phyloP scores from a whole-genome alignment of 2,888 invertebrate species.

The Athalia rosae region DNA sequence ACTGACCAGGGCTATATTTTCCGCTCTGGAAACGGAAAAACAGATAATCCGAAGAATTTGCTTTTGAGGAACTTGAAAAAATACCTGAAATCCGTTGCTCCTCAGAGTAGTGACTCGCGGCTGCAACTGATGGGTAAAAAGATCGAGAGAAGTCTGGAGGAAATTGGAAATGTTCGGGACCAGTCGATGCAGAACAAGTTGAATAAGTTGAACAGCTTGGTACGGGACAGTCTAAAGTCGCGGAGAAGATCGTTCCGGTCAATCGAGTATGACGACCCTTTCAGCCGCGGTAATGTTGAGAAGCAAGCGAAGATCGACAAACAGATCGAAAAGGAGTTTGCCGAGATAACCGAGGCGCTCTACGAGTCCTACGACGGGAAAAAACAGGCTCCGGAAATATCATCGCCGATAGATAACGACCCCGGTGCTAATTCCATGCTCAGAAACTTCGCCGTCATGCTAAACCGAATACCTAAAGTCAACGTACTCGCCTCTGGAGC shows the following conservation, averaged over 20 bases:
- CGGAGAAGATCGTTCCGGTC: constrained; percentile 49
- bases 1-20: constrained; percentile 32
- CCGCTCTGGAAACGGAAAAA: background rate
- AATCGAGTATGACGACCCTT: constrained; percentile 46
- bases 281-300: constrained; percentile 44
- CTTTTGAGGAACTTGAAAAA: background rate
- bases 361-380: constrained; percentile 51
- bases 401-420: background rate
- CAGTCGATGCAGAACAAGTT: constrained; percentile 16
- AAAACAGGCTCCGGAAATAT: constrained; percentile 11
- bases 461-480: constrained; percentile 27
- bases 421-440: background rate
- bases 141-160: background rate
- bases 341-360: constrained; percentile 56
- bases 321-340: constrained; percentile 59
- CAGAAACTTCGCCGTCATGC: constrained; percentile 43
- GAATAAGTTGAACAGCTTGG: constrained; percentile 14
- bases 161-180: background rate
- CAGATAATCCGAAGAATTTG: background rate
- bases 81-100: background rate
- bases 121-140: background rate
- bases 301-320: constrained; percentile 53
- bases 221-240: constrained; percentile 10
- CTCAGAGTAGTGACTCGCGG: constrained; percentile 6
- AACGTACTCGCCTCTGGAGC: background rate